A percentile compares a stretch with the other conserved stretches of the same genome.
Conservation (phyloP, 2,113 vertebrate species). For the Brachyhypopomus occidentalis region DNA sequence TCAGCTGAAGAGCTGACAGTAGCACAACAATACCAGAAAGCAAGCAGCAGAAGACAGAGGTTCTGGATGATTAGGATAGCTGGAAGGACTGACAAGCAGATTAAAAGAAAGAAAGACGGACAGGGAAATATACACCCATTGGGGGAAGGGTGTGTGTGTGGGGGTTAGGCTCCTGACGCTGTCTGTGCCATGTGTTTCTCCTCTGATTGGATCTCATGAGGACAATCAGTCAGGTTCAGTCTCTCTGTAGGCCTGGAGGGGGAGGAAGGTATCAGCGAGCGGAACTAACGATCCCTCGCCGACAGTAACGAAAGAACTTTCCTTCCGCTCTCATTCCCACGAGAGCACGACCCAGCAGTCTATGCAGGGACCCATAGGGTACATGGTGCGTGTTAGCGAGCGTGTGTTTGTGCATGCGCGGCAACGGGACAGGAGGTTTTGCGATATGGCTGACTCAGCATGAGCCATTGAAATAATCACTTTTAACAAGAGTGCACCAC, state of each 20-base stretch:
- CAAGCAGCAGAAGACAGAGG: neutral
- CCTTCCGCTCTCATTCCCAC: slow-evolving; percentile 34
- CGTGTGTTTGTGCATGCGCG: neutral
- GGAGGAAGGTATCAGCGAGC: slow-evolving; percentile 30
- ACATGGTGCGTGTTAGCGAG: neutral
- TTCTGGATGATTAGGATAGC: neutral
- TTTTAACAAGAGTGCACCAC: neutral
- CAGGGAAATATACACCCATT: too few relatives aligned
- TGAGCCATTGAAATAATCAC: neutral
- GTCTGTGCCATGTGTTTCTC: slow-evolving; percentile 5
- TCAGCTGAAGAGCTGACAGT: neutral
- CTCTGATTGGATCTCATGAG: slow-evolving; percentile 50
- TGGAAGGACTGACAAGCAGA: neutral
- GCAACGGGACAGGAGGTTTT: neutral
- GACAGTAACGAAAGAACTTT: slow-evolving; percentile 55
- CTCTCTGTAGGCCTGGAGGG: slow-evolving; percentile 40
- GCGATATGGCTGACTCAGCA: neutral
- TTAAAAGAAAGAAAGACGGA: neutral
- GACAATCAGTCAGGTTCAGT: slow-evolving; percentile 50
- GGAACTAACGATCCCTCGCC: slow-evolving; percentile 33
- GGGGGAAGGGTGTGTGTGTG: neutral
- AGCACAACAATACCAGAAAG: neutral
- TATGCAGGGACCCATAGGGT: slow-evolving; percentile 4
- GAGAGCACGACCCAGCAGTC: neutral
- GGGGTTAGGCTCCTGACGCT: slow-evolving; percentile 28